Percentiles rank a stretch among this genome's conserved stretches.
These are phyloP conservation scores for Gastrophryne carolinensis DNA, from an alignment of 2,797 vertebrate species.

Conservation along the genomic window DNA sequence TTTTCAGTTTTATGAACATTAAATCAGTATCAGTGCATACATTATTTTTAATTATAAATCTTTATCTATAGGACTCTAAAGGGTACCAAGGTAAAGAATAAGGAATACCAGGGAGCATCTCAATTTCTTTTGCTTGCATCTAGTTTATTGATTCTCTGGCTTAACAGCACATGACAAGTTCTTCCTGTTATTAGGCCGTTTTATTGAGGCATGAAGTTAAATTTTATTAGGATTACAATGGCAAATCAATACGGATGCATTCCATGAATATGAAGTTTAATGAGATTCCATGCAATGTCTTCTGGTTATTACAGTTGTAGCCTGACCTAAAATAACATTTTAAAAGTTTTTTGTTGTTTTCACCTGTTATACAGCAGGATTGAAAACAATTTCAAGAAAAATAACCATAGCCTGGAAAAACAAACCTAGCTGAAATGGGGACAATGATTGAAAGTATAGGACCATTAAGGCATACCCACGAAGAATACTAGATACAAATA, in stretches of 20 bases:
- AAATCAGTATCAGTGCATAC: too few relatives aligned
- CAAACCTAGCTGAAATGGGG: too few relatives aligned
- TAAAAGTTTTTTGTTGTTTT: not conserved
- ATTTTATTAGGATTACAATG: not conserved
- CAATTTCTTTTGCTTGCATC: not conserved
- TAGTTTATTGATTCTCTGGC: not conserved
- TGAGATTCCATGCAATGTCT: not conserved
- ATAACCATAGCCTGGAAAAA: too few relatives aligned
- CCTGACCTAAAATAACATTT: not conserved
- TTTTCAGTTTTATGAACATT: too few relatives aligned
- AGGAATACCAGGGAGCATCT: too few relatives aligned
- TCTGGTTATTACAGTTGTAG: not conserved
- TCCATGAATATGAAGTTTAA: not conserved
- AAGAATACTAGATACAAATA: too few relatives aligned
- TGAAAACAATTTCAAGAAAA: too few relatives aligned
- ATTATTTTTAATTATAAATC: too few relatives aligned
- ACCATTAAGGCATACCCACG: too few relatives aligned
- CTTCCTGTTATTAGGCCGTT: not conserved
- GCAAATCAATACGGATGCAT: slow-evolving; percentile 5
- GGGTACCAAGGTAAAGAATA: too few relatives aligned
- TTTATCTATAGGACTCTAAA: too few relatives aligned
- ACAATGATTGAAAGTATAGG: too few relatives aligned
- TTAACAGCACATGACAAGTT: not conserved
- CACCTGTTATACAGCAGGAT: not conserved
- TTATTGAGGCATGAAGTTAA: slow-evolving; percentile 6